Evolutionary conservation across 2,797 vertebrate species (phyloP), one percentile per base, ranked within the genome.

Genomic region (Sphaeramia orbicularis): DNA sequence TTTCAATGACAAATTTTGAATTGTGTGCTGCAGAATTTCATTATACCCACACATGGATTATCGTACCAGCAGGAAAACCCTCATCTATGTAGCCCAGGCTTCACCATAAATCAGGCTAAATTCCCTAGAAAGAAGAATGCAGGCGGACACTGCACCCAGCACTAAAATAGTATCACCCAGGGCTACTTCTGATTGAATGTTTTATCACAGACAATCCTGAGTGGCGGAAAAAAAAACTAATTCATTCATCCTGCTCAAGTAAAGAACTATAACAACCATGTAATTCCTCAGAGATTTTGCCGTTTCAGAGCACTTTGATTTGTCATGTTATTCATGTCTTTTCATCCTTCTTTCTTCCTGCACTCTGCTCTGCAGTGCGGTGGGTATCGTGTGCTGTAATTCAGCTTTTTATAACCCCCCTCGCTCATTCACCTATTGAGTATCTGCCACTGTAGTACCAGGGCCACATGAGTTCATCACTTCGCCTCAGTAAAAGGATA

Each of bases 131-230:
- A 92, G 89, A 87, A 74, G 80, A 83, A 82, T 80, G 73, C 76
- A 81, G 76, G 81, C 89, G 91, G 88, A 89, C 78, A 74, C 76
- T 76, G 71, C 69, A 84, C 41, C 82, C 87, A 79, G 81, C 77
- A 83, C 91, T 73, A 68, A 91, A 92, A 94, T 93, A 94, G 89
- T 86, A 92, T 80, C 88, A 86, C 83, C 92, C 85, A 88, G 78
- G 86, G 88, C 91, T 90, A 90, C 69, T 78, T 86, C 83, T 88
- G 78, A 90, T 81, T 87, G 78, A 93, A 95, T 87, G 83, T 80
- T 93, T 93, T 92, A 93, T 94, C 92, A 92, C 85, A 91, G 85
- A 92, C 76, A 81, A 86, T 89, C 86, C 88, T 89, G 86, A 91
- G 89, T 88, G 81, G 83, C 61, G 73, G 68, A 85, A 89, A 86